Base-by-base conservation (phyloP, 2,888 invertebrate species). In the Sycophila texana region DNA sequence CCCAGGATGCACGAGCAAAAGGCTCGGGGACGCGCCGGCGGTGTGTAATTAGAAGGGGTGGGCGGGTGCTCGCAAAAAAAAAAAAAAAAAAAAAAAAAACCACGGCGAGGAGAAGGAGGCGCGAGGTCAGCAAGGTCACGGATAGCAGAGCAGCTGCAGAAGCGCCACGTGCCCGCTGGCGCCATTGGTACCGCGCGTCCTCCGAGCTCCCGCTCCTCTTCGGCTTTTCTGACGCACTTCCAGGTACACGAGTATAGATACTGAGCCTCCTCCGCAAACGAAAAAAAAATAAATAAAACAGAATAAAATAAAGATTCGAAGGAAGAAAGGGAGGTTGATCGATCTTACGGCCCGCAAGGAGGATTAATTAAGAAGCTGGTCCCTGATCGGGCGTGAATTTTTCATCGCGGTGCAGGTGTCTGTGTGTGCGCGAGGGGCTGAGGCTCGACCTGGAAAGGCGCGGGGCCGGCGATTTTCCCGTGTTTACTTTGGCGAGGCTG, bases 81-180 rank as follows among this genome's bases (percentile, higher is more conserved):
- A 12, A 20, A 67, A 57, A 63, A 53, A 1, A 53, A 26, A 61
- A 18, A 12, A 10, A 1, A 49, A 20, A 22, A 13, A 16, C 3
- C 1, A 14, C 7, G n/a, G 39, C 1, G 30, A 10, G 4, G 14
- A 70, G 60, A 47, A 78, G 63, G 78, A 49, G 47, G 66, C 71
- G 51, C 74, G 74, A 68, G 68, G 63, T 63, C 67, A 57, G 16
- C 67, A 78, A 78, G 78, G 78, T 73, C 73, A 57, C 63, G 70
- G 30, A 39, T 3, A n/a, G 61, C 30, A 63, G 10, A 39, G 49
- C 30, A 49, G 66, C 49, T 47, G 22, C 22, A 53, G 49, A 47
- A 49, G 66, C 49, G 66, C 49, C 22, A 53, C 53, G 63, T 39
- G 58, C 30, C 16, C 47, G 75, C 51, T 51, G 63, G 58, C 60